Evolutionary conservation across 2,113 vertebrate genomes (phyloP).

Genomic region (Polypterus bichir): DNA sequence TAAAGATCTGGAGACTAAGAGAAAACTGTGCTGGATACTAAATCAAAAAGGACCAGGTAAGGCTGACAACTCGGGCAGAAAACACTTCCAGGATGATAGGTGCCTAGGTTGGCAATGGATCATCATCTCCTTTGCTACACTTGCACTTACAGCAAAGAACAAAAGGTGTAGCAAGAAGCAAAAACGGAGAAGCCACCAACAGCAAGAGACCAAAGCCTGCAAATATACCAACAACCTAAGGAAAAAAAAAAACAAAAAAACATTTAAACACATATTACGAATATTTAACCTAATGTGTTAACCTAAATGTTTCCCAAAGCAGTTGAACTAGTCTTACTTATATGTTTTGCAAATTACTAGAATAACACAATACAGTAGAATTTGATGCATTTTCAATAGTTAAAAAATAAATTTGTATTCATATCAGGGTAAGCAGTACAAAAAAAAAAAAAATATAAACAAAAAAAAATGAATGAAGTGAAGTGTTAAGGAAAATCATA

Average conservation of each 20-base stretch:
- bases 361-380: no score
- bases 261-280: neutral
- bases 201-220: conserved; percentile 91
- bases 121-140: conserved; percentile 92
- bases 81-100: neutral
- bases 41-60: conserved; percentile 42
- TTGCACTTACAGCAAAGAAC: conserved; percentile 97
- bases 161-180: conserved; percentile 88
- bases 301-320: no score
- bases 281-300: no score
- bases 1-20: neutral
- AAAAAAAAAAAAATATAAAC: no score
- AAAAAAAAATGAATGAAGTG: no score
- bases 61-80: conserved; percentile 22
- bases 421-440: no score
- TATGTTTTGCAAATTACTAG: no score
- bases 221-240: conserved; percentile 92
- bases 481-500: no score
- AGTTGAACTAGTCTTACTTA: no score
- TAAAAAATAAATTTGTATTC: no score
- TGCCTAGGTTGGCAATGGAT: conserved; percentile 80
- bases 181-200: conserved; percentile 88
- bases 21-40: conserved; percentile 19
- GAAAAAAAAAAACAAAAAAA: neutral
- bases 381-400: no score